phyloP scores from a whole-genome alignment of 2,797 vertebrate species.

The Bovichtus diacanthus region DNA sequence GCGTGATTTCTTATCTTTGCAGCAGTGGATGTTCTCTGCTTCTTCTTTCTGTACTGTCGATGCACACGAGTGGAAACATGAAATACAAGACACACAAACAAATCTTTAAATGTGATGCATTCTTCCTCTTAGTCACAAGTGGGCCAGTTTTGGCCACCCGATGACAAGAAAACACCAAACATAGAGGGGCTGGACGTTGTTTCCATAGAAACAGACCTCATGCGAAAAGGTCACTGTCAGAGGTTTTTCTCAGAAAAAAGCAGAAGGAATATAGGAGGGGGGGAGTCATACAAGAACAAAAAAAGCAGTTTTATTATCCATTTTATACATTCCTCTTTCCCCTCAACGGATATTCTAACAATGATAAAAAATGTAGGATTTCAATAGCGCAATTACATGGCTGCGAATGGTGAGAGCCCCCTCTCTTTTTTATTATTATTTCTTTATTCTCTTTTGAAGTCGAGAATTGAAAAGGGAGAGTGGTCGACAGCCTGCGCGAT shows the following conservation, averaged over 20 bases:
- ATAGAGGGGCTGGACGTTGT: constrained; percentile 82
- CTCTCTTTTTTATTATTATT: constrained; percentile 81
- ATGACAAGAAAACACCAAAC: constrained; percentile 70
- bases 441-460: constrained; percentile 88
- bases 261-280: constrained; percentile 78
- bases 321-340: constrained; percentile 59
- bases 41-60: neutral
- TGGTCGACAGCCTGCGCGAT: constrained; percentile 77
- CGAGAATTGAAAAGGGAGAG: constrained; percentile 87
- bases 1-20: neutral
- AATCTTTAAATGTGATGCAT: constrained; percentile 42
- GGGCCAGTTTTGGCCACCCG: constrained; percentile 59
- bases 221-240: constrained; percentile 94
- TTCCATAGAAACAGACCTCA: constrained; percentile 97
- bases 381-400: constrained; percentile 86
- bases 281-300: constrained; percentile 65
- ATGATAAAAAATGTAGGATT: constrained; percentile 79
- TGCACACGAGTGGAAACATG: constrained; percentile 7
- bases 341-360: constrained; percentile 65
- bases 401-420: constrained; percentile 74
- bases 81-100: constrained; percentile 19
- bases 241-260: constrained; percentile 89
- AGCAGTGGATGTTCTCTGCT: constrained; percentile 1
- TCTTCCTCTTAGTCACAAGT: constrained; percentile 60
- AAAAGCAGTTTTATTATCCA: constrained; percentile 77